A percentile compares a stretch with the other conserved stretches of the same genome.
Evolutionary conservation across 2,888 invertebrate species (phyloP).

Genomic region (Tyria jacobaeae): DNA sequence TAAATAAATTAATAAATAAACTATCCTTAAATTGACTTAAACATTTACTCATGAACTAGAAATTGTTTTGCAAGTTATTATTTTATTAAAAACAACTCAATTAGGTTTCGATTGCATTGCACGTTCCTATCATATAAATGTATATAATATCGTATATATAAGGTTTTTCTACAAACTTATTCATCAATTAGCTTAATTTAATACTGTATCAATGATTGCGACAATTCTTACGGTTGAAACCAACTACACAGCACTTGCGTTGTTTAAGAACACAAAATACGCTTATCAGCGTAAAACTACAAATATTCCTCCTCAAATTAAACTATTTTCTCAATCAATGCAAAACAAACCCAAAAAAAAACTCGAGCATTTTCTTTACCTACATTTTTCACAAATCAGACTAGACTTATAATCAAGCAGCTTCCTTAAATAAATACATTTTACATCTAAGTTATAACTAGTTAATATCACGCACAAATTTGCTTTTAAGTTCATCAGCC

Average conservation of each 20-base stretch:
- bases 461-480: slow-evolving; percentile 78
- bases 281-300: background rate
- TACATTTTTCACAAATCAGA: slow-evolving; percentile 65
- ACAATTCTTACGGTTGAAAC: background rate
- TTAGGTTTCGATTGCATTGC: slow-evolving; percentile 26
- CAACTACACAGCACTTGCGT: background rate
- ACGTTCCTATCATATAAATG: slow-evolving; percentile 32
- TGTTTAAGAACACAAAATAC: background rate
- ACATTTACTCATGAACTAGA: slow-evolving; percentile 35
- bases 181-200: slow-evolving; percentile 5
- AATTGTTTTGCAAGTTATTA: slow-evolving; percentile 20
- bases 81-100: slow-evolving; percentile 25
- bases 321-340: slow-evolving; percentile 34
- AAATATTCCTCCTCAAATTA: slow-evolving; percentile 1
- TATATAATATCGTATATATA: background rate
- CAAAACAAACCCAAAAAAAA: slow-evolving; percentile 16
- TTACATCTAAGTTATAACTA: slow-evolving; percentile 64
- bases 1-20: slow-evolving; percentile 53
- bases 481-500: slow-evolving; percentile 52
- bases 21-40: slow-evolving; percentile 44
- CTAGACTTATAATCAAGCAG: slow-evolving; percentile 71
- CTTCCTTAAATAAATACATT: slow-evolving; percentile 62
- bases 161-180: background rate
- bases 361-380: slow-evolving; percentile 48
- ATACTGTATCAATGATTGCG: background rate